Evolutionary conservation across 1,140 invertebrate genomes (phyloP), one percentile per base, ranked within the genome.

Genomic region (Leptopilina clavipes): DNA sequence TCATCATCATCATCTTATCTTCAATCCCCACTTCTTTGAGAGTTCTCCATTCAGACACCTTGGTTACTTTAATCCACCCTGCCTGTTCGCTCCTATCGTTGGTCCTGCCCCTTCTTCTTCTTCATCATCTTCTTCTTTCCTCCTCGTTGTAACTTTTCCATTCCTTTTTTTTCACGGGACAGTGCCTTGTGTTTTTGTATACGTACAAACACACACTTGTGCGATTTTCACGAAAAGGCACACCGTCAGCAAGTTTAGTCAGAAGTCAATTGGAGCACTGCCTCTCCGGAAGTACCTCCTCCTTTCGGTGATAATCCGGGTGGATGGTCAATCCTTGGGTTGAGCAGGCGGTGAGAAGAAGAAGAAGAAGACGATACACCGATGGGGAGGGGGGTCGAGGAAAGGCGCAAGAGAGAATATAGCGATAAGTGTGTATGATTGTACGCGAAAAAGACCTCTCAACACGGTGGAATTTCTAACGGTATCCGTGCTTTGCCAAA

Each of bases 401-500:
- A 43, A 48, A 48, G 40, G 70, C 40, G 19, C 17, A 44, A 48
- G 70, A 71, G 70, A 71, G 73, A 54, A 56, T 31, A 43, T 74
- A 52, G 14, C 52, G 59, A 70, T 37, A 75, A 75, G 72, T 56
- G 65, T 73, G 76, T 40, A 40, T 48, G 77, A 78, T 78, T 74
- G 70, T 78, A 56, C 73, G 70, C 54, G 76, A 71, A 48, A 72
- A 78, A 78, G 71, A 70, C 73, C 73, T 54, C 75, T 71, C 59
- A 31, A 65, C 59, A 31, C 59, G 25, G 19, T 65, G 59, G 59
- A 31, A 65, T 72, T 71, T 77, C 76, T 77, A 77, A 77, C 76
- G 76, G 76, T 73, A 77, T 52, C 48, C 76, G 59, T 70, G 72
- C 43, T 71, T 70, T 76, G 75, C 70, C 71, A 56, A 40, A 54